These are phyloP conservation scores for Melierax canorus DNA, from an alignment of 2,113 vertebrate species.

Conservation along the genomic window DNA sequence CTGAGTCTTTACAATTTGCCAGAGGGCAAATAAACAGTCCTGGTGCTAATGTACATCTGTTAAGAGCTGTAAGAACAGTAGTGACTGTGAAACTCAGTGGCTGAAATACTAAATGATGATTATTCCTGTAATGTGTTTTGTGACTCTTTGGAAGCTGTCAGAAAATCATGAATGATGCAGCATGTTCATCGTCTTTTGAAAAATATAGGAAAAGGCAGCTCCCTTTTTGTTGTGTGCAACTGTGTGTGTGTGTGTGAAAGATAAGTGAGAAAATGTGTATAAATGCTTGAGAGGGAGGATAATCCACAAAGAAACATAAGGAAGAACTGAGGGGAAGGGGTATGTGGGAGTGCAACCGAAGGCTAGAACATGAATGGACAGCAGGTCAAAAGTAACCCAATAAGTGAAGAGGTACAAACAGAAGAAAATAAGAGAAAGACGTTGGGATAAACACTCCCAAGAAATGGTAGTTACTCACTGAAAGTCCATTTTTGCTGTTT, in stretches of 20 bases:
- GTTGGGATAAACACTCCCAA: not conserved
- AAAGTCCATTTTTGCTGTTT: not conserved
- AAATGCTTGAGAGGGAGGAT: not conserved
- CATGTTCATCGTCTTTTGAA: not conserved
- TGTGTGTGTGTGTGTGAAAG: not conserved
- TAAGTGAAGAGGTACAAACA: not conserved
- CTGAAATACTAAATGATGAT: not conserved
- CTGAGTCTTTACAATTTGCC: not conserved
- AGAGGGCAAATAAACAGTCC: not conserved
- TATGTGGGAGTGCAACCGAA: rapidly evolving
- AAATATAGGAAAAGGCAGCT: not conserved
- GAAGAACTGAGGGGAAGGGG: not conserved
- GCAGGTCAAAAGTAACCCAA: not conserved
- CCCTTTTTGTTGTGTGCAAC: not conserved
- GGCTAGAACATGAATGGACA: not conserved
- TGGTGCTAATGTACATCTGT: not conserved
- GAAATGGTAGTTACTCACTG: not conserved
- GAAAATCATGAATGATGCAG: not conserved
- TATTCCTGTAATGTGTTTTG: not conserved
- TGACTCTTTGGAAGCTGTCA: not conserved
- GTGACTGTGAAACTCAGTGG: not conserved
- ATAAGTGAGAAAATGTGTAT: rapidly evolving
- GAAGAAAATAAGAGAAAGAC: not conserved
- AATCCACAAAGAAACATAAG: not conserved
- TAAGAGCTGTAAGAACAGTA: not conserved